A percentile compares a stretch with the other conserved stretches of the same genome.
These are phyloP conservation scores for Bombus waltoni DNA, from an alignment of 1,140 invertebrate genomes.

Conservation along the genomic window DNA sequence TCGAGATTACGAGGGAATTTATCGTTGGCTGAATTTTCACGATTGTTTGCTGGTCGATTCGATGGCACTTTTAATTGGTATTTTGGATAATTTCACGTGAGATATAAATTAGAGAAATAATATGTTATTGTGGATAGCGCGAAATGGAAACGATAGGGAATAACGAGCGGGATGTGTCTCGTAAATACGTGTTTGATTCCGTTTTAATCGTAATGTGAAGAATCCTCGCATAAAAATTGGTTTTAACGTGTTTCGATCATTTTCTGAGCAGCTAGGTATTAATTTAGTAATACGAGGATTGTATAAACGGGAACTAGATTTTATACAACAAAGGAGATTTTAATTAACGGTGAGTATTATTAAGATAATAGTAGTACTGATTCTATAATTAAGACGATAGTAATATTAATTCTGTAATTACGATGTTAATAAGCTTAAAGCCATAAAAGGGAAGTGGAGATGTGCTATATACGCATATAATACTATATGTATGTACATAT, in stretches of 20 bases:
- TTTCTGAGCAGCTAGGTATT: not conserved
- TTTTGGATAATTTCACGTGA: not conserved
- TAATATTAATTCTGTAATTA: not conserved
- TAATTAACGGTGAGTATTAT: not conserved
- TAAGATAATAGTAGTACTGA: not conserved
- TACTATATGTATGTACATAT: too few relatives aligned
- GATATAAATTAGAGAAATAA: not conserved
- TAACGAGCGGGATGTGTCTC: not conserved
- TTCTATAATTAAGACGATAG: not conserved
- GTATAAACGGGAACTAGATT: not conserved
- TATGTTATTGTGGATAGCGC: not conserved
- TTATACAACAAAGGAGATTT: not conserved
- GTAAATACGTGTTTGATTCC: not conserved
- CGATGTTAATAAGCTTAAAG: not conserved
- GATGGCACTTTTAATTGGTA: not conserved
- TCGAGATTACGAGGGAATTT: conserved; percentile 5
- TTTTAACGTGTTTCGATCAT: not conserved
- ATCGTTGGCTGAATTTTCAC: not conserved
- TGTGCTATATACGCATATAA: too few relatives aligned
- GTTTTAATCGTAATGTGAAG: not conserved
- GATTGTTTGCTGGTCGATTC: not conserved
- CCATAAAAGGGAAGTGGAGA: not conserved
- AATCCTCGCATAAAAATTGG: not conserved
- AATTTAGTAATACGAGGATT: not conserved
- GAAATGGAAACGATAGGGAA: not conserved